Evolutionary conservation across 2,113 vertebrate species (phyloP), one percentile per base, ranked within the genome.

Genomic region (Brachyistius frenatus): DNA sequence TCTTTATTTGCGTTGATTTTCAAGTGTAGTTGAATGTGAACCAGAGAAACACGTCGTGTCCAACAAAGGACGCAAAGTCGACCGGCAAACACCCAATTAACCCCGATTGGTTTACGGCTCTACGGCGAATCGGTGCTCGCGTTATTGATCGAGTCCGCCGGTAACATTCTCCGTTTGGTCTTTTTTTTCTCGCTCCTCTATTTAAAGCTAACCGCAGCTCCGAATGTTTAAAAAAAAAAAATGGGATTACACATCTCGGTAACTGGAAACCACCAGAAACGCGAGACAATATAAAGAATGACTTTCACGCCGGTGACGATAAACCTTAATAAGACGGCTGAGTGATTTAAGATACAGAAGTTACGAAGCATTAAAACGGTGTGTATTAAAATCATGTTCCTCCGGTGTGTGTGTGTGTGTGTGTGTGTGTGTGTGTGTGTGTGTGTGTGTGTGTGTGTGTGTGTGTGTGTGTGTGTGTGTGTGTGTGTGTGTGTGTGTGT

Each of bases 381-480:
- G 52, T 70, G 72, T 71, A 65, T 3, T 65, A 44, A 44, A 44
- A 44, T 44, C 39, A 8, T 44, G 69, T 66, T 65, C 31, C 67
- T 0, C 47, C 13, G 36, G 47, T 47, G 52, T 78, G 52, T 70
- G 71, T 66, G 65, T 4, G 68, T 63, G 15, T 61, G 9, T 36
- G n/a, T 58, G 55, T 60, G 50, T 74, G 52, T 75, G 73, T 58
- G 74, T 47, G 71, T 49, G 77, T 63, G 23, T 67, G 58, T 64
- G 32, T 5, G 44, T 46, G 44, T 46, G 44, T 46, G 44, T 5
- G 44, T 46, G 44, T 46, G 44, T 46, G 44, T 46, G 66, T 23
- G 23, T 23, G 23, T 23, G 47, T 47, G 52, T 78, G 52, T 70
- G 71, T 67, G 69, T 84, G 78, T 87, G 83, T 80, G 65, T 58